Conservation (phyloP, 2,113 vertebrate species). For the Xiphorhynchus elegans region DNA sequence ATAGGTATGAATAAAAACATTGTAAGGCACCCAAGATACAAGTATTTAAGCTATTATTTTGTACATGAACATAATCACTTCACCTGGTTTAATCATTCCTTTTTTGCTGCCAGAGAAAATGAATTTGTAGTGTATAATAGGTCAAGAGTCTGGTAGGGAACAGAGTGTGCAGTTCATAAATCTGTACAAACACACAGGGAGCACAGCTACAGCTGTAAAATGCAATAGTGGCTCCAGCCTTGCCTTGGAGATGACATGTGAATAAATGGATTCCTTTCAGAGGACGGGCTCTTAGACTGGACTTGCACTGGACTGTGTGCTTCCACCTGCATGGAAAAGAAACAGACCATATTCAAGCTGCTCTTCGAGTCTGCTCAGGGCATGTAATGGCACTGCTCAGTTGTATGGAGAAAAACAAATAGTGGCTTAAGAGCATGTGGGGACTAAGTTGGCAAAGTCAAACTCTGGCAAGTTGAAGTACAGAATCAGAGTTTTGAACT, state of each 20-base stretch:
- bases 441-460: not conserved
- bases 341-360: not conserved
- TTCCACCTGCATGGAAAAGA: not conserved
- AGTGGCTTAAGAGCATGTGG: not conserved
- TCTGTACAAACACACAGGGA: not conserved
- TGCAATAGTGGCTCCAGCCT: not conserved
- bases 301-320: not conserved
- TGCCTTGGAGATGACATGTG: slow-evolving; percentile 9
- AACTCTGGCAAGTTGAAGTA: not conserved
- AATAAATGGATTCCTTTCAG: not conserved
- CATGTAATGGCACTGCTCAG: not conserved
- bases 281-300: not conserved
- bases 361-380: not conserved
- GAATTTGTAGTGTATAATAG: not conserved
- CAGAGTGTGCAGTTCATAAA: slow-evolving; percentile 16
- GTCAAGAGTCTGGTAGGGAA: slow-evolving; percentile 29
- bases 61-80: not conserved
- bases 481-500: not conserved
- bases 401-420: not conserved
- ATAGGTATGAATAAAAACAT: not conserved
- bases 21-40: not conserved
- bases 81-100: not conserved
- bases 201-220: not conserved
- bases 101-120: slow-evolving; percentile 12
- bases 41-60: not conserved